These are phyloP conservation scores for Cassiopea andromeda DNA, from an alignment of 30 jellyfish, hydroid and myxozoan genomes.

Conservation along the genomic window DNA sequence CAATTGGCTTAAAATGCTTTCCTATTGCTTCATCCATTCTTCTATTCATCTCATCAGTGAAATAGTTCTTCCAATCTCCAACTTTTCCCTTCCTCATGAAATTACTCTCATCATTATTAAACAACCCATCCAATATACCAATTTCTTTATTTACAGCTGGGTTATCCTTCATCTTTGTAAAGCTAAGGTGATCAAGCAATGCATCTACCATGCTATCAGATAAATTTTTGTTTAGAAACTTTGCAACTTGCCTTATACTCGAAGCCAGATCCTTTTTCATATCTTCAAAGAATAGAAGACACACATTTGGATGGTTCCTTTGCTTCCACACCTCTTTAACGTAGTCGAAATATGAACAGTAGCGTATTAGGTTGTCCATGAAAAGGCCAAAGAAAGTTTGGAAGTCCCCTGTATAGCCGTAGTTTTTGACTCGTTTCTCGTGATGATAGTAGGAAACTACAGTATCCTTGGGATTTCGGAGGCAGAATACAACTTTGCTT, in stretches of 20 bases:
- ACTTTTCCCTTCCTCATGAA: conserved; percentile 47
- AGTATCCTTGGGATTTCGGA: conserved; percentile 28
- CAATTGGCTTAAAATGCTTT: conserved; percentile 28
- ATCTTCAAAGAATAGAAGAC: conserved; percentile 38
- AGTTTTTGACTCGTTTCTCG: neutral
- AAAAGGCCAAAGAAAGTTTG: conserved; percentile 13
- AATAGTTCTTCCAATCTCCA: conserved; percentile 57
- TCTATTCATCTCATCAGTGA: conserved; percentile 48
- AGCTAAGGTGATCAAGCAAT: neutral
- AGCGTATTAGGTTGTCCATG: conserved; percentile 34
- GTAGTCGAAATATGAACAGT: conserved; percentile 44
- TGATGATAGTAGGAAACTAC: conserved; percentile 19
- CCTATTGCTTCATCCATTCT: conserved; percentile 39
- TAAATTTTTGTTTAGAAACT: neutral
- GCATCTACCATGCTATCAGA: neutral
- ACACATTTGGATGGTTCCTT: conserved; percentile 47
- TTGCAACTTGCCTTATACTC: conserved; percentile 24
- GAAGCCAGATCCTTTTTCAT: conserved; percentile 38
- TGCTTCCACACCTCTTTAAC: conserved; percentile 43
- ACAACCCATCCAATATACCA: neutral
- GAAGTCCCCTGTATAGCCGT: conserved; percentile 15
- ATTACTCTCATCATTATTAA: neutral
- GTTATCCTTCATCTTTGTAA: neutral
- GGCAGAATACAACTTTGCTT: conserved; percentile 12
- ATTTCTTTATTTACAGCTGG: neutral